These are phyloP conservation scores for Drosophila dunni DNA, from an alignment of 1,140 invertebrate genomes.

Conservation along the genomic window DNA sequence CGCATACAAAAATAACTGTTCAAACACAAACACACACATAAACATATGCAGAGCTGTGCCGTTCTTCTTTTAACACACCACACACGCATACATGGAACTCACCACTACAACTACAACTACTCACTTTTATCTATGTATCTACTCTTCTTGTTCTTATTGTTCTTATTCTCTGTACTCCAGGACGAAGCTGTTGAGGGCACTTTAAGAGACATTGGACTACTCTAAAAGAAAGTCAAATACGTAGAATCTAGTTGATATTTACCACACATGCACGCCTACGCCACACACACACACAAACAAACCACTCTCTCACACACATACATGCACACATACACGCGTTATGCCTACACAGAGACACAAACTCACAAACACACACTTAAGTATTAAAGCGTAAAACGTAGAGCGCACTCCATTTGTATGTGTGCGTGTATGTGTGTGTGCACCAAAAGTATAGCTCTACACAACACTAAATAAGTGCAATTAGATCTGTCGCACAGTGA, in stretches of 20 bases:
- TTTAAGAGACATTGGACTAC: constrained; percentile 92
- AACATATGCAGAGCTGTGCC: constrained; percentile 42
- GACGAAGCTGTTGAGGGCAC: constrained; percentile 93
- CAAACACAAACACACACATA: constrained; percentile 11
- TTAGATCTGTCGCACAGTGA: constrained; percentile 34
- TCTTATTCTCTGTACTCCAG: constrained; percentile 86
- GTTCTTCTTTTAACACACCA: constrained; percentile 47
- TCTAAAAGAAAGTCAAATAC: constrained; percentile 85
- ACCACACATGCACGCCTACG: constrained; percentile 30
- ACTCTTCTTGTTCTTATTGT: constrained; percentile 83
- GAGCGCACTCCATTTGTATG: constrained; percentile 15
- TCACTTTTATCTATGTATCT: constrained; percentile 60
- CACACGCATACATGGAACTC: constrained; percentile 26
- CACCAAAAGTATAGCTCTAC: constrained; percentile 16
- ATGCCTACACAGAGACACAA: constrained; percentile 1
- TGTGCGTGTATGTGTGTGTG: constrained; percentile 28
- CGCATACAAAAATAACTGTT: constrained; percentile 28
- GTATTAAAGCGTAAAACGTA: constrained; percentile 12
- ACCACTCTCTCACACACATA: neutral
- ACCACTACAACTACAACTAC: constrained; percentile 33
- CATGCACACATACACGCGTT: neutral
- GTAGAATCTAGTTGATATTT: constrained; percentile 69
- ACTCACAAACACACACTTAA: constrained; percentile 8
- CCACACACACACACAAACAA: constrained; percentile 25
- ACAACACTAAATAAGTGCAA: constrained; percentile 34